phyloP scores from a whole-genome alignment of 2,797 vertebrate genomes.

The Limnodromus scolopaceus region DNA sequence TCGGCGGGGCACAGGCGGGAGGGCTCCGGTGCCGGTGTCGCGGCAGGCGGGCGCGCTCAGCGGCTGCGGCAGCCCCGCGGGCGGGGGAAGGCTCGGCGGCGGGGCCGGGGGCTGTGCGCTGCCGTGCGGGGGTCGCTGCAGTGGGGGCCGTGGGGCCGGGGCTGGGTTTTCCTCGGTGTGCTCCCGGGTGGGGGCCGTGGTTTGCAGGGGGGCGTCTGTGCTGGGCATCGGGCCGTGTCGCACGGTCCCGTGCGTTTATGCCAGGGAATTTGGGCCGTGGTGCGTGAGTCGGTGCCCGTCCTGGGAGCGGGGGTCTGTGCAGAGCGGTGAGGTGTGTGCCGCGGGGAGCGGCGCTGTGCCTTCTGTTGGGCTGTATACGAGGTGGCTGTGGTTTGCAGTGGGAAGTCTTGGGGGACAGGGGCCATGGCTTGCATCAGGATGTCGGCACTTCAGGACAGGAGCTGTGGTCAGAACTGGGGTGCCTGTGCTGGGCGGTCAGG shows the following conservation, averaged over 20 bases:
- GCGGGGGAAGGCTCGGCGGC: background rate
- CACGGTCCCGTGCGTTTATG: rapidly evolving
- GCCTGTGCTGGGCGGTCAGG: background rate
- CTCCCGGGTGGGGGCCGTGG: rapidly evolving
- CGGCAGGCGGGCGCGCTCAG: background rate
- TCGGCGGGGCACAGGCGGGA: background rate
- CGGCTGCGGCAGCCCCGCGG: background rate
- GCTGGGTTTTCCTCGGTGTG: background rate
- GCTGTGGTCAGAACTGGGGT: background rate
- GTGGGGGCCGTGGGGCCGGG: background rate
- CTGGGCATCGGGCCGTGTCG: rapidly evolving
- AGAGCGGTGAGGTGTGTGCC: rapidly evolving
- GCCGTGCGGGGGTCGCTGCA: background rate
- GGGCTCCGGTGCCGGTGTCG: background rate
- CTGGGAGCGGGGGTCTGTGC: background rate
- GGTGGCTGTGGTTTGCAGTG: background rate
- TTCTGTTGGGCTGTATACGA: rapidly evolving
- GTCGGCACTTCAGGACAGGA: background rate
- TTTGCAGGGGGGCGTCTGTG: rapidly evolving
- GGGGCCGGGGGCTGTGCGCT: background rate
- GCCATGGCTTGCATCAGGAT: rapidly evolving
- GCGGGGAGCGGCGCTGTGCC: background rate
- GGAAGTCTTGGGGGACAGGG: background rate
- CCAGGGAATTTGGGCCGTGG: background rate
- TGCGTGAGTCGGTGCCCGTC: background rate